Evolutionary conservation across 2,797 vertebrate species (phyloP), one percentile per base, ranked within the genome.

Genomic region (Halcyon chelicuti): DNA sequence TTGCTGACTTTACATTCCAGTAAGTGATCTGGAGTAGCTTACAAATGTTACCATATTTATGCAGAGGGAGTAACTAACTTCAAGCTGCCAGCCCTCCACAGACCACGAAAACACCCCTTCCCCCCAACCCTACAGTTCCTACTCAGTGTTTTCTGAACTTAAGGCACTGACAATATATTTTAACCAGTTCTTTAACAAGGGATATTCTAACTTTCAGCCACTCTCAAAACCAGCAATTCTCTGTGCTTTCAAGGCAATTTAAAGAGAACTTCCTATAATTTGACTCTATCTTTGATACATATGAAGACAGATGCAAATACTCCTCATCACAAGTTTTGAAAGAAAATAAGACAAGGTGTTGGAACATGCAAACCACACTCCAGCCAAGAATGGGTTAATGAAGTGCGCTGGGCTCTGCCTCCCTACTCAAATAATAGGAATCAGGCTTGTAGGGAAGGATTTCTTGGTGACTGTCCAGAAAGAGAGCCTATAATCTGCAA

Each of bases 1-100:
- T 40, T 97, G 96, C 96, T 96, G 94, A 95, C 93, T 96, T 96
- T 47, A 83, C 93, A 94, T 96, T 96, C 96, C 92, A 82, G 47
- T 46, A 61, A 93, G 67, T 18, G 83, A 89, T 94, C 94, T 95
- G 94, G 91, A 96, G 93, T 61, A 93, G 77, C 66, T 95, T 96
- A 93, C 74, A 90, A 86, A 93, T 42, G 61, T 92, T 97, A 88
- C 90, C 91, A 61, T 96, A 92, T 88, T 95, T 92, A 73, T 90
- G 85, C 88, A 93, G 47, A 78, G 77, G 42, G 79, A 93, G 80
- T 72, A 90, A 71, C 80, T 94, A 90, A 71, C 80, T 94, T 90
- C 61, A 87, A 90, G 93, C 80, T 91, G 61, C 90, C 85, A 93
- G 80, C 58, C 80, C 68, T 94, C 73, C 71, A 33, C 51, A 95